phyloP scores from a whole-genome alignment of 2,113 vertebrate genomes.

The Nymphicus hollandicus region DNA sequence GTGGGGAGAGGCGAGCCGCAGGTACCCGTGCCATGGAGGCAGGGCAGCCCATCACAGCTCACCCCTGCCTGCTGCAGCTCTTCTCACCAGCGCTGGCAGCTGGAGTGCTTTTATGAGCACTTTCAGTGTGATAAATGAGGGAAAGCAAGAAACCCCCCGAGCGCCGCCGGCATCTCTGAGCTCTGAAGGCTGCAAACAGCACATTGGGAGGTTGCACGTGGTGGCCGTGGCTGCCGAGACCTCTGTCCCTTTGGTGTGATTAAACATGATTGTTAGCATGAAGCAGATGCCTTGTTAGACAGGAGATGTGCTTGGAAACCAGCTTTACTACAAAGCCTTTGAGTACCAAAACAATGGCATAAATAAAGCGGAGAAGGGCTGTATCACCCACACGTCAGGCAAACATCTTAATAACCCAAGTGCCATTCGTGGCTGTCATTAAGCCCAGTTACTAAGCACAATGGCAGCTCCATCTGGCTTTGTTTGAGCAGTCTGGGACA shows the following conservation, averaged over 20 bases:
- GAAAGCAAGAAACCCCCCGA: neutral
- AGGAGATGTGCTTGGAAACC: neutral
- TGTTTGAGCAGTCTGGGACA: neutral
- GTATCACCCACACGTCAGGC: neutral
- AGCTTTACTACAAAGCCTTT: neutral
- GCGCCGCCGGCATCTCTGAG: rapidly evolving
- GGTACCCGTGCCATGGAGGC: neutral
- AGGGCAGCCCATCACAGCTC: neutral
- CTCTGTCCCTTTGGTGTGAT: rapidly evolving
- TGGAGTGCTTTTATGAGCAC: neutral
- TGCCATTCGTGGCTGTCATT: neutral
- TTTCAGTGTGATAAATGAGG: neutral
- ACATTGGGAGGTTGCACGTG: rapidly evolving
- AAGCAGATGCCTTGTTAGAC: neutral
- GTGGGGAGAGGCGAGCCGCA: neutral
- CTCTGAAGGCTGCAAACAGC: neutral
- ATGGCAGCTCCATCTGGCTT: neutral
- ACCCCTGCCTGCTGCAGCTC: neutral
- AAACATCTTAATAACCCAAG: neutral
- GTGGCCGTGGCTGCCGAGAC: neutral
- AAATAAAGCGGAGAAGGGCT: neutral
- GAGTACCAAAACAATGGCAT: rapidly evolving
- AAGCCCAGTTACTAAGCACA: neutral
- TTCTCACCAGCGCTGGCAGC: neutral
- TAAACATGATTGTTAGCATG: rapidly evolving